Base-by-base conservation (phyloP, 2,797 vertebrate species). In the Cyprinodon diabolis region DNA sequence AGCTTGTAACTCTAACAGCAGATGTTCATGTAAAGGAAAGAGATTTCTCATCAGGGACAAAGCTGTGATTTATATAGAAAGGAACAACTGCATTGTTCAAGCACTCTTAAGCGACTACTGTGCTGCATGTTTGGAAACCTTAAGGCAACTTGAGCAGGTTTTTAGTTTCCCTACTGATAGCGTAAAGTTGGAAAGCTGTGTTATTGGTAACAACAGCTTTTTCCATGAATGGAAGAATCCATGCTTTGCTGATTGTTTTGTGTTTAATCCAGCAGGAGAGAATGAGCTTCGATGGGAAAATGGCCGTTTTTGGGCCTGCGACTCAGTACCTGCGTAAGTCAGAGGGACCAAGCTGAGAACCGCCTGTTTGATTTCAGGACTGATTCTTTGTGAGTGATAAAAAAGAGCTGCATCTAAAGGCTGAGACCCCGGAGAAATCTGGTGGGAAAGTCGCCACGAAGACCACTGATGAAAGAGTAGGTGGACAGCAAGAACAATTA, bases 281-380 rank as follows among this genome's bases (percentile, higher is more conserved):
- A 47, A 89, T 89, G 89, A 90, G 83, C 54, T 56, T 72, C 0
- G 95, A 95, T 0, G 55, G 81, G 0, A 95, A 92, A 23, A 95
- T 97, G 96, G 81, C 93, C 15, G 55, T 92, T 52, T 97, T 93
- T 1, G 96, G 96, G 58, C 87, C 80, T 4, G 96, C 96, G 0
- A 95, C 95, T 0, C 86, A 88, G 0, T 97, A 90, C 86, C 95
- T 97, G 60, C 92, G 94, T n/a, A 97, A 95, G 79, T 90, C 96
- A 0, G 95, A 94, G 91, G 84, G 95, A 97, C 85, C 86, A 95
- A 67, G 93, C 81, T 0, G 95, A 96, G 90, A 94, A 95, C 73
- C 95, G 92, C 35, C 93, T 93, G 0, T 97, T 97, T 52, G 96
- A 97, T 40, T 91, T 94, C 85, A 97, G 94, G 79, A 95, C 94